A percentile compares a stretch with the other conserved stretches of the same genome.
Conservation (phyloP, 2,113 vertebrate genomes). For the Speoplatyrhinus poulsoni region DNA sequence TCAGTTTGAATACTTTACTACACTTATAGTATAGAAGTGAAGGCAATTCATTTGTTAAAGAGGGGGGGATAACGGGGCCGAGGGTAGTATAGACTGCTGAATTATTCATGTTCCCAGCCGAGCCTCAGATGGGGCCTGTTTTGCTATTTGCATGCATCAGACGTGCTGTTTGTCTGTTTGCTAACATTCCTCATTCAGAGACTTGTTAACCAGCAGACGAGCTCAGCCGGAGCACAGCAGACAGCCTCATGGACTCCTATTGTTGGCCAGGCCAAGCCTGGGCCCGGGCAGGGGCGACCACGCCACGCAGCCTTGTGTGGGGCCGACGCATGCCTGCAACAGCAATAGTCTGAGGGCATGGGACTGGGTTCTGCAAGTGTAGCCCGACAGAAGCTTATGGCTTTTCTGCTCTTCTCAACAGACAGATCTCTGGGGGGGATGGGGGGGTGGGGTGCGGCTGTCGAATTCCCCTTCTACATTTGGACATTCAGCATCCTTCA, state of each 20-base stretch:
- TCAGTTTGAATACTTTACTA: conserved; percentile 55
- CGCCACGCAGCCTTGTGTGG: conserved; percentile 27
- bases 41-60: conserved; percentile 64
- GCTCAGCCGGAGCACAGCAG: conserved; percentile 79
- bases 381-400: conserved; percentile 30
- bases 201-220: conserved; percentile 87
- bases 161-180: conserved; percentile 89
- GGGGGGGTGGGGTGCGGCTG: conserved; percentile 16
- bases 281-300: conserved; percentile 28
- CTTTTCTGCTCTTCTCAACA: conserved; percentile 55
- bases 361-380: conserved; percentile 12
- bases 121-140: conserved; percentile 78
- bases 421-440: conserved; percentile 33
- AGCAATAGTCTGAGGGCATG: conserved; percentile 17
- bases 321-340: conserved; percentile 26
- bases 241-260: conserved; percentile 83
- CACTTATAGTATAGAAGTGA: conserved; percentile 54
- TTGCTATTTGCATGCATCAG: conserved; percentile 86
- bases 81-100: conserved; percentile 75
- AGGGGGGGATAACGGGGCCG: conserved; percentile 50
- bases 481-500: conserved; percentile 31
- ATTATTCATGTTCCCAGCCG: conserved; percentile 85
- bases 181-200: conserved; percentile 91
- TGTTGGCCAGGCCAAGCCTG: conserved; percentile 70
- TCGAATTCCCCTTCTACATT: conserved; percentile 13